These are phyloP conservation scores for Andrena bicolor DNA, from an alignment of 2,888 invertebrate genomes.

Conservation along the genomic window DNA sequence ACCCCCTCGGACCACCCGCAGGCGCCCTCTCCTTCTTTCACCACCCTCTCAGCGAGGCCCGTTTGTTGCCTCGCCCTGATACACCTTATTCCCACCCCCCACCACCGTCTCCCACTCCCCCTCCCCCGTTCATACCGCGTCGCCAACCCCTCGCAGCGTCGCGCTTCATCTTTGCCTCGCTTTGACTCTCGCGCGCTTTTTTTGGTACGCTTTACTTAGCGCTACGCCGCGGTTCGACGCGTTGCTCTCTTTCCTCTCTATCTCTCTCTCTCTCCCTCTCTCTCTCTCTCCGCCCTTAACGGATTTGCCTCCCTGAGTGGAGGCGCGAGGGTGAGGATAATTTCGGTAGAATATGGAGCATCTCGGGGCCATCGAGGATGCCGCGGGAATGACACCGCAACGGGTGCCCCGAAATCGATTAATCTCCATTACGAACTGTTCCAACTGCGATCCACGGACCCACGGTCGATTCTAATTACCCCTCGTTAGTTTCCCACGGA, in stretches of 20 bases:
- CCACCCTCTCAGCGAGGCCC: conserved; percentile 59
- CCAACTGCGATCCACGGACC: conserved; percentile 58
- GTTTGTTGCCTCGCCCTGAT: conserved; percentile 68
- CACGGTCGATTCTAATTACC: conserved; percentile 59
- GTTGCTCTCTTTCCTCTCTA: conserved; percentile 44
- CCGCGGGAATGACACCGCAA: conserved; percentile 47
- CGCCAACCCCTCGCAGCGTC: conserved; percentile 1
- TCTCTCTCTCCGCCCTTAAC: conserved; percentile 37
- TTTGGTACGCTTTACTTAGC: conserved; percentile 61
- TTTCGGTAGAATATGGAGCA: conserved; percentile 52
- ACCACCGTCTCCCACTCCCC: conserved; percentile 19
- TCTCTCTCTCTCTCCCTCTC: conserved; percentile 34
- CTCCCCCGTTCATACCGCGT: conserved; percentile 7
- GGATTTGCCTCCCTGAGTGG: conserved; percentile 27
- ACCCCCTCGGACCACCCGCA: conserved; percentile 70
- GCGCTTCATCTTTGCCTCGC: conserved; percentile 37
- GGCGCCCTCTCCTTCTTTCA: conserved; percentile 71
- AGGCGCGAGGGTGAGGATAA: conserved; percentile 42
- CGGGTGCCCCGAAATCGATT: conserved; percentile 49
- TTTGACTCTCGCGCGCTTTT: conserved; percentile 62
- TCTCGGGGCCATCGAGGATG: conserved; percentile 34
- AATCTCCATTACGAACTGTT: conserved; percentile 62
- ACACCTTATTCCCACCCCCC: conserved; percentile 47
- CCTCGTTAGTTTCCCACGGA: conserved; percentile 30
- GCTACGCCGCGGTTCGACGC: conserved; percentile 59